phyloP scores from a whole-genome alignment of 2,888 invertebrate genomes.

The Baccha elongata region DNA sequence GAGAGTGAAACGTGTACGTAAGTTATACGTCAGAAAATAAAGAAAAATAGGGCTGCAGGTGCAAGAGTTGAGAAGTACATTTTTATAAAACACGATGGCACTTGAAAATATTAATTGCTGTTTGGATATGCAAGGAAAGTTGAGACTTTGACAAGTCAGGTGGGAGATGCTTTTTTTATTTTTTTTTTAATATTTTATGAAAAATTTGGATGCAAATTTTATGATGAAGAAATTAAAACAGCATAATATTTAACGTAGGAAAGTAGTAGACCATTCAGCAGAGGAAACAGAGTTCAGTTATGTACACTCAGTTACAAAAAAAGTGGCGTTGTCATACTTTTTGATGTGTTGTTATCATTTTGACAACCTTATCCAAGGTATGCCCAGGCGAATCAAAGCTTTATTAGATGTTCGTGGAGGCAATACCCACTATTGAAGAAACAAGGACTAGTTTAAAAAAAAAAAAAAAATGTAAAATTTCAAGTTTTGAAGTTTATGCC shows the following conservation, averaged over 20 bases:
- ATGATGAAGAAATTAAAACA: slow-evolving; percentile 39
- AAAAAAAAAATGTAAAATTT: no score
- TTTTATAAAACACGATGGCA: slow-evolving; percentile 52
- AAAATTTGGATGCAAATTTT: slow-evolving; percentile 52
- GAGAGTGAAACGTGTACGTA: neutral
- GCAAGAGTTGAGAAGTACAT: slow-evolving; percentile 45
- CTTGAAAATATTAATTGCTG: slow-evolving; percentile 73
- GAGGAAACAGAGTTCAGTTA: no score
- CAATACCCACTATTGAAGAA: no score
- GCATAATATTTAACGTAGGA: neutral
- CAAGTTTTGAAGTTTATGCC: no score
- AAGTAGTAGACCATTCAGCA: no score
- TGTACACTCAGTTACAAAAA: no score
- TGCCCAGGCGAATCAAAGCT: no score
- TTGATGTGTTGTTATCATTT: no score
- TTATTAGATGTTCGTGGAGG: no score
- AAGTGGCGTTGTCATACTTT: no score
- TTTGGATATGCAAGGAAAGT: slow-evolving; percentile 44
- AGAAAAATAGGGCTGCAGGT: slow-evolving; percentile 51
- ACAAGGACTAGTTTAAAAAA: no score
- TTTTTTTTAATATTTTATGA: slow-evolving; percentile 43
- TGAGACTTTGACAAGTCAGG: slow-evolving; percentile 33
- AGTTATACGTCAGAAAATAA: neutral
- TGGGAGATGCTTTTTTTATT: slow-evolving; percentile 10
- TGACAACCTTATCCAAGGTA: no score